phyloP scores from a whole-genome alignment of 1,140 invertebrate species.

The Muscidifurax raptorellus region DNA sequence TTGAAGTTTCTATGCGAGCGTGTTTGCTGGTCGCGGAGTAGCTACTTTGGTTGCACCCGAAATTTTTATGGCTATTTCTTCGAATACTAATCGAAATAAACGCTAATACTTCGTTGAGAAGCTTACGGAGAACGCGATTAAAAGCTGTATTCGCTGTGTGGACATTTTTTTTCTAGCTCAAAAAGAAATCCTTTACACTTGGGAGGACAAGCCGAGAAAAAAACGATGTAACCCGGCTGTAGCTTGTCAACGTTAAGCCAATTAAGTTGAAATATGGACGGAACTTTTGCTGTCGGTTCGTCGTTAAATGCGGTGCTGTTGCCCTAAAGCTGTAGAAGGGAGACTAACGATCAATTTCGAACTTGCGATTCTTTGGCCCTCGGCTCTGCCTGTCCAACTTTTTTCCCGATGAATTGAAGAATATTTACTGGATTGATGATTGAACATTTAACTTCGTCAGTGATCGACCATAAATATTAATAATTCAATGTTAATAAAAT shows the following conservation, averaged over 20 bases:
- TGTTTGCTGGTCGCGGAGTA: too few relatives aligned
- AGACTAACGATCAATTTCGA: slow-evolving; percentile 63
- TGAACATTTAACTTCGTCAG: neutral
- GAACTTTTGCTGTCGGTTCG: slow-evolving; percentile 63
- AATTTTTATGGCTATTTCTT: too few relatives aligned
- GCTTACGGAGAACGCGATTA: too few relatives aligned
- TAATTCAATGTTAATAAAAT: neutral
- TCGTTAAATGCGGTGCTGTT: slow-evolving; percentile 14
- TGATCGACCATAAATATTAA: neutral
- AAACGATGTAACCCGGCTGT: slow-evolving; percentile 56
- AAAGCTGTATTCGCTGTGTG: too few relatives aligned
- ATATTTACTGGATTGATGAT: neutral
- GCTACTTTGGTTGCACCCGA: too few relatives aligned
- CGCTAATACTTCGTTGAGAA: too few relatives aligned
- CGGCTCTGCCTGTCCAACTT: slow-evolving; percentile 13
- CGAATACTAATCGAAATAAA: too few relatives aligned
- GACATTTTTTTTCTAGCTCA: too few relatives aligned
- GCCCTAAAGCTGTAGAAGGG: neutral
- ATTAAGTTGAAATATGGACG: slow-evolving; percentile 70
- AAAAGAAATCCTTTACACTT: neutral
- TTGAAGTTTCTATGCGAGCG: too few relatives aligned
- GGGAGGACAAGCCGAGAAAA: slow-evolving; percentile 11
- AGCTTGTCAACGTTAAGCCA: slow-evolving; percentile 71
- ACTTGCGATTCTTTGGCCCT: neutral
- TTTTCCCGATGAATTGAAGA: slow-evolving; percentile 7